A percentile compares a stretch with the other conserved stretches of the same genome.
Evolutionary conservation across 2,797 vertebrate genomes (phyloP).

Genomic region (Galago senegalensis): DNA sequence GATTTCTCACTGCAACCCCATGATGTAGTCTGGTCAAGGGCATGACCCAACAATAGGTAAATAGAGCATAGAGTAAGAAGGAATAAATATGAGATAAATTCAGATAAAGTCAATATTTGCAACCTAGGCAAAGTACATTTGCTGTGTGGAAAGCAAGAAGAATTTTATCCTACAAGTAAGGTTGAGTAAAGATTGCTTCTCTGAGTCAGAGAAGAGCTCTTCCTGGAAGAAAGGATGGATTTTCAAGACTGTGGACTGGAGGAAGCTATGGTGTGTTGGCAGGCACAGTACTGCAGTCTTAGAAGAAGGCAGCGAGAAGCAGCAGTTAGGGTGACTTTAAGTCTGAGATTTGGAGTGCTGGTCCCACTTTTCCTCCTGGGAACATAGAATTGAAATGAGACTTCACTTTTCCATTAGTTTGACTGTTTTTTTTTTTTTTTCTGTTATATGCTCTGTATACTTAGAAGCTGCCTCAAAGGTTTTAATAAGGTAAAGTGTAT

Average conservation of each 20-base stretch:
- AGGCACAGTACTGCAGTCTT: background rate
- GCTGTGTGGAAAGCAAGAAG: slow-evolving; percentile 49
- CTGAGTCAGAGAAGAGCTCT: slow-evolving; percentile 35
- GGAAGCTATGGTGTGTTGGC: background rate
- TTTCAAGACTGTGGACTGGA: slow-evolving; percentile 12
- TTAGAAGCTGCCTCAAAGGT: background rate
- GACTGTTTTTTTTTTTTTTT: background rate
- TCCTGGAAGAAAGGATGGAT: slow-evolving; percentile 19
- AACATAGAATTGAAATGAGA: background rate
- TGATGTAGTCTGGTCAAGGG: slow-evolving; percentile 15
- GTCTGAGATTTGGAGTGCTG: background rate
- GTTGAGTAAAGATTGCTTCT: slow-evolving; percentile 55
- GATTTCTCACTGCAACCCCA: background rate
- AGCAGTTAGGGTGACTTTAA: background rate
- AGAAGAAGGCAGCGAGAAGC: background rate
- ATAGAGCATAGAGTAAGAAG: slow-evolving; percentile 14
- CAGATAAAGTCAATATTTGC: slow-evolving; percentile 76
- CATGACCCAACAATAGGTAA: background rate
- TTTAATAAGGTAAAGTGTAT: background rate
- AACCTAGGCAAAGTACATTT: slow-evolving; percentile 47
- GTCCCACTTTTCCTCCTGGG: background rate
- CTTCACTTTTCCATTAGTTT: background rate
- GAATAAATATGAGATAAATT: slow-evolving; percentile 54
- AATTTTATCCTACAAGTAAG: slow-evolving; percentile 65
- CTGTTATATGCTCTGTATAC: background rate